Conservation (phyloP, 2,113 vertebrate species). For the Notothenia coriiceps region DNA sequence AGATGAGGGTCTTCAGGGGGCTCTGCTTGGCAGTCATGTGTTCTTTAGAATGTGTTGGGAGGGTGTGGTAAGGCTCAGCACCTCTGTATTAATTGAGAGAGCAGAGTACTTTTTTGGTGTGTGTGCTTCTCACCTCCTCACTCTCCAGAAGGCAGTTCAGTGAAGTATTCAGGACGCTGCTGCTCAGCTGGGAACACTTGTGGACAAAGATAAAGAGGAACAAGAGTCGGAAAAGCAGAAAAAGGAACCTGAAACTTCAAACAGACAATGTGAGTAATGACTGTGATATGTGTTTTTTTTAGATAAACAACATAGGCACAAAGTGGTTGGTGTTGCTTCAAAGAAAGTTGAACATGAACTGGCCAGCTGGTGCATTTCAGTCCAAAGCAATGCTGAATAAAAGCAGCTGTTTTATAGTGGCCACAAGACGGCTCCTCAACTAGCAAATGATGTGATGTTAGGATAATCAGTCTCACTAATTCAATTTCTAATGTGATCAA, state of each 20-base stretch:
- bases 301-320: background rate
- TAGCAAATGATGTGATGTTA: background rate
- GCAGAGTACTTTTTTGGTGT: constrained; percentile 51
- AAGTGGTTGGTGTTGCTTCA: background rate
- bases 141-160: constrained; percentile 5
- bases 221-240: background rate
- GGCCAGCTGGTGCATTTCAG: background rate
- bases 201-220: background rate
- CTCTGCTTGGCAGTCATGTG: constrained; percentile 49
- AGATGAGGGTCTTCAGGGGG: background rate
- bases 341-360: background rate
- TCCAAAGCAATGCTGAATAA: background rate
- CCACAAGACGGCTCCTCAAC: background rate
- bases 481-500: no score
- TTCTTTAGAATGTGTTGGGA: constrained; percentile 77
- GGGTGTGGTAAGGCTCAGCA: constrained; percentile 68
- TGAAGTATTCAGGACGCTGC: constrained; percentile 9
- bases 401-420: background rate
- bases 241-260: background rate
- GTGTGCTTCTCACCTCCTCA: constrained; percentile 45
- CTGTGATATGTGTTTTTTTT: background rate
- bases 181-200: constrained; percentile 5
- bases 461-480: no score
- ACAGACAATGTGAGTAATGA: constrained; percentile 51
- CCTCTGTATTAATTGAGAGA: constrained; percentile 74